Evolutionary conservation across 2,888 invertebrate species (phyloP), one percentile per base, ranked within the genome.

Genomic region (Andrena trimmerana): DNA sequence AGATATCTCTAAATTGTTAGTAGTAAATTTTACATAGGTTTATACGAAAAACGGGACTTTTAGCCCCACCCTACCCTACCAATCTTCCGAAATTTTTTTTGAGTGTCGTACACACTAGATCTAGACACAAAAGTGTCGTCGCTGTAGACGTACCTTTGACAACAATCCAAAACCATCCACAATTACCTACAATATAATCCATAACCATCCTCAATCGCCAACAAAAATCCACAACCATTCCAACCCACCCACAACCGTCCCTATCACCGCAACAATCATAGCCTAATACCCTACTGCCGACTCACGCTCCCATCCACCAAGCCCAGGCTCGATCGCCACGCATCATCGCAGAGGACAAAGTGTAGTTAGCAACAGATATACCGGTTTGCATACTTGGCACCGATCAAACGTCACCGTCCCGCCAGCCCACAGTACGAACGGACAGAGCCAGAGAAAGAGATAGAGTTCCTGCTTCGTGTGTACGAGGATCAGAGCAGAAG

Each of bases 381-480:
- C 84, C 87, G 86, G 86, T 87, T 81, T 84, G 86, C 84, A 86
- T 81, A 87, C 73, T 84, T 76, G 63, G 70, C 69, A 62, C 33
- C 75, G 84, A 87, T 85, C 79, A 79, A 76, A 86, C 87, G 83
- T 87, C 87, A 85, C 74, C 85, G 79, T 60, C 50, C 66, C 13
- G 10, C 31, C 76, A 10, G 10, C 10, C 33, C 7, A 33, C 8
- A 36, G 33, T 33, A 29, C 31, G 50, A 54, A 24, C 52, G 69
- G 16, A 16, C 4, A 13, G 16, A 16, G 42, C 82, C 84, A 42
- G 4, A 42, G 42, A 42, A 3, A 42, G 13, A 42, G 42, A 42
- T 0, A 42, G 13, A 84, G 87, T 86, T 86, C 82, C 86, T 81
- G 86, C 71, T 78, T 75, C 79, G 81, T 73, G 76, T 68, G 76